Evolutionary conservation across 92 coral and sea anemone species (phyloP).

Genomic region (Heliopora coerulea): DNA sequence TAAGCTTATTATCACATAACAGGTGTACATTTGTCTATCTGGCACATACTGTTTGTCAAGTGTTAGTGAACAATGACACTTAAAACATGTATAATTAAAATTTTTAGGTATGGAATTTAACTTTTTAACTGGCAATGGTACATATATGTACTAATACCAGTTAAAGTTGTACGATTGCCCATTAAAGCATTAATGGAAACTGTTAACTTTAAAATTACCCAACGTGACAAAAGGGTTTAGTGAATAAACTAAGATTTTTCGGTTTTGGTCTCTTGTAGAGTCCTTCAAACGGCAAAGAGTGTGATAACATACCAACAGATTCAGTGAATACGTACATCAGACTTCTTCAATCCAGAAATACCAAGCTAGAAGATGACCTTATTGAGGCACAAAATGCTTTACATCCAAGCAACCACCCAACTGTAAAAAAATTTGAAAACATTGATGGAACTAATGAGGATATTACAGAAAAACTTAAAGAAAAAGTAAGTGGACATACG

Average conservation of each 20-base stretch:
- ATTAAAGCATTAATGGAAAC: too few relatives aligned
- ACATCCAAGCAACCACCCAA: background rate
- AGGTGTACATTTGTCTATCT: too few relatives aligned
- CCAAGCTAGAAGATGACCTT: slow-evolving; percentile 61
- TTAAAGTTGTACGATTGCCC: too few relatives aligned
- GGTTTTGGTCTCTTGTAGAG: background rate
- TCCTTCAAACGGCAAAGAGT: slow-evolving; percentile 1
- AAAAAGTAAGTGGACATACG: slow-evolving; percentile 21
- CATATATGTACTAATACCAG: too few relatives aligned
- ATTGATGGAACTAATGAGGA: background rate
- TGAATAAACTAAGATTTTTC: background rate
- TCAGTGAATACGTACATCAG: slow-evolving; percentile 73
- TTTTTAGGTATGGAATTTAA: too few relatives aligned
- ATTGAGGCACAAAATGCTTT: slow-evolving; percentile 20
- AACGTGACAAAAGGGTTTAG: background rate
- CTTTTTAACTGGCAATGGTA: too few relatives aligned
- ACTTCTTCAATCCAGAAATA: slow-evolving; percentile 77
- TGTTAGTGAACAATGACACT: too few relatives aligned
- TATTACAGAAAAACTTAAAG: slow-evolving; percentile 9
- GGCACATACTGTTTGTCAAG: too few relatives aligned
- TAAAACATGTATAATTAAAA: too few relatives aligned
- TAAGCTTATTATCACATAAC: too few relatives aligned
- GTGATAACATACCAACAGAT: slow-evolving; percentile 62
- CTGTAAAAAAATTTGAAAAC: background rate
- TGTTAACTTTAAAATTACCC: too few relatives aligned